Base-by-base conservation (phyloP, 2,888 invertebrate species). In the Thumatha senex region DNA sequence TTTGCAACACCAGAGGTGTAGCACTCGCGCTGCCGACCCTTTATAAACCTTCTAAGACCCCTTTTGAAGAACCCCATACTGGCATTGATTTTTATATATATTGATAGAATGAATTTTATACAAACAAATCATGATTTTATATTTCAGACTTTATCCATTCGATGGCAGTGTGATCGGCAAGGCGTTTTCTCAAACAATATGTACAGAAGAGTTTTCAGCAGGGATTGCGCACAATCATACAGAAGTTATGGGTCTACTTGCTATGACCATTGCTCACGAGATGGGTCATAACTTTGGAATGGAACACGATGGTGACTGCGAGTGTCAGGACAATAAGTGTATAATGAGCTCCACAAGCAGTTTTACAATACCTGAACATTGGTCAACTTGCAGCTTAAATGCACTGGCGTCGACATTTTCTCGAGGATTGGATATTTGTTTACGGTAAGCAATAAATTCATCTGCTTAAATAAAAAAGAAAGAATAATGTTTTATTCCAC, bases 301-400 rank as follows among this genome's bases (percentile, higher is more conserved):
- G 56, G 15, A 39, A 0, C 59, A 59, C 12, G 58, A 58, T 13
- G 10, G 29, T 40, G 95, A 96, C 49, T 99, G 98, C 82, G 92
- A 94, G 40, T 99, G 99, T 78, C 95, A 95, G 0, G 95, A 95
- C 51, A 95, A 96, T 46, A 95, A 96, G 63, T 99, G 99, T 76
- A 98, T 99, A 63, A 99, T 99, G 99, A 96, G 98, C 7, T 96
- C 98, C 0, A 96, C 97, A 11, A 97, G 97, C 70, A 97, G 98
- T 61, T 95, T 94, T 0, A 93, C 94, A 7, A 93, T 94, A 13
- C 98, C 98, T 0, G 94, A 95, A 0, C 96, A 96, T 70, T 99
- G 99, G 99, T 98, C 98, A 9, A 95, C 96, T 0, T 99, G 99
- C 84, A 98, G 98, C 68, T 91, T 97, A 62, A 96, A 97, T 72